Evolutionary conservation across 2,113 vertebrate species (phyloP).

Genomic region (Dryoscopus gambensis): DNA sequence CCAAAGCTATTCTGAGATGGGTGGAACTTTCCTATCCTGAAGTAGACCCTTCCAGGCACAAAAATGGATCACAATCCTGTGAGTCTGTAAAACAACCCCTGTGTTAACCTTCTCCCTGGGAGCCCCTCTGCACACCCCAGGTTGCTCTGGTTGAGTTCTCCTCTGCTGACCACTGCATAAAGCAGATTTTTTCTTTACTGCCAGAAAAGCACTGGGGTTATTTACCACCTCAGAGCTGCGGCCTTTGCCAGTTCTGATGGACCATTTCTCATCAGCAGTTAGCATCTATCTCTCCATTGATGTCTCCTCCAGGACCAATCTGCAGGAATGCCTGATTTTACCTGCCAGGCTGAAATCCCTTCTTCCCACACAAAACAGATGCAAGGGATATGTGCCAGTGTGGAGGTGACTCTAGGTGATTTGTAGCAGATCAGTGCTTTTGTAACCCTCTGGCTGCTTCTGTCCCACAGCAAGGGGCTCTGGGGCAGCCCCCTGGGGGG

Average conservation of each 20-base stretch:
- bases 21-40: slow-evolving; percentile 11
- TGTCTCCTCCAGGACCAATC: not conserved
- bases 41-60: not conserved
- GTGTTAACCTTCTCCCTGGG: not conserved
- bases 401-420: not conserved
- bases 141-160: not conserved
- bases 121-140: not conserved
- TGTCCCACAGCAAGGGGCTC: not conserved
- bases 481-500: accelerated
- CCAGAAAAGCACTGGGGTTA: not conserved
- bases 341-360: not conserved
- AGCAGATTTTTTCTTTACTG: not conserved
- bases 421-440: not conserved
- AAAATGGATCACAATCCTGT: not conserved
- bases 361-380: not conserved
- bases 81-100: not conserved
- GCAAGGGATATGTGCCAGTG: accelerated
- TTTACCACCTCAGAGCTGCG: not conserved
- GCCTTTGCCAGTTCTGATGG: not conserved
- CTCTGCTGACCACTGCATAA: slow-evolving; percentile 22
- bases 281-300: not conserved
- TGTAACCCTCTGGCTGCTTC: not conserved
- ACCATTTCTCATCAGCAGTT: slow-evolving; percentile 7
- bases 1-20: not conserved
- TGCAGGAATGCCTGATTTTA: not conserved